Evolutionary conservation across 1,140 invertebrate genomes (phyloP), one percentile per base, ranked within the genome.

Genomic region (Arion vulgaris): DNA sequence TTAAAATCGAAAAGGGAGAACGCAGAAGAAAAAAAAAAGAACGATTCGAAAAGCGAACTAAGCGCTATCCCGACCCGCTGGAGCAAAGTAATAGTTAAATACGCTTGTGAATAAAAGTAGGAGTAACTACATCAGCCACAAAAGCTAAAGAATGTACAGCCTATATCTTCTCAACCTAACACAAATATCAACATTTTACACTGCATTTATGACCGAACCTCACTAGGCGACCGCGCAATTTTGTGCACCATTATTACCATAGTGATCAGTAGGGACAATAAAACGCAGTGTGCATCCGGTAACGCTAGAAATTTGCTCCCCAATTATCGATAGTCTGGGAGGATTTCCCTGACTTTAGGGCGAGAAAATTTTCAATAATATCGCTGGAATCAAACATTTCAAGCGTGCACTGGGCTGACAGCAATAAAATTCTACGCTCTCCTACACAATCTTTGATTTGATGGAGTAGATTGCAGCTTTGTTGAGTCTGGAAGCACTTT

Each of bases 241-340:
- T 26, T 72, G 71, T 72, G 39, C 41, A 72, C 71, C 71, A 41
- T 72, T 45, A 45, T 72, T 72, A 38, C 71, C 38, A 72, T 72
- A 38, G 39, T 45, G 71, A 45, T 26, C 71, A 45, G 71, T 13
- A 38, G 39, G 41, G 36, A 72, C 71, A 72, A 72, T 72, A 72
- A 72, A 72, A 72, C 41, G 5, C 71, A 41, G 36, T 72, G 36
- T n/a, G 71, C 17, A 72, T 72, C 36, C 36, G 39, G 36, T 41
- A 19, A 72, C 71, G 71, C 38, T n/a, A 45, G 36, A 72, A 72
- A 72, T 72, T 72, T 72, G 71, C 41, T 41, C 71, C 71, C 38
- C 71, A 72, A 72, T 72, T 72, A 72, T 72, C 71, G 71, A 72
- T 41, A 39, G 38, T 41, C 71, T 5, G n/a, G 15, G 38, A 72